Evolutionary conservation across 1,140 invertebrate species (phyloP).

Genomic region (Pinna nobilis): DNA sequence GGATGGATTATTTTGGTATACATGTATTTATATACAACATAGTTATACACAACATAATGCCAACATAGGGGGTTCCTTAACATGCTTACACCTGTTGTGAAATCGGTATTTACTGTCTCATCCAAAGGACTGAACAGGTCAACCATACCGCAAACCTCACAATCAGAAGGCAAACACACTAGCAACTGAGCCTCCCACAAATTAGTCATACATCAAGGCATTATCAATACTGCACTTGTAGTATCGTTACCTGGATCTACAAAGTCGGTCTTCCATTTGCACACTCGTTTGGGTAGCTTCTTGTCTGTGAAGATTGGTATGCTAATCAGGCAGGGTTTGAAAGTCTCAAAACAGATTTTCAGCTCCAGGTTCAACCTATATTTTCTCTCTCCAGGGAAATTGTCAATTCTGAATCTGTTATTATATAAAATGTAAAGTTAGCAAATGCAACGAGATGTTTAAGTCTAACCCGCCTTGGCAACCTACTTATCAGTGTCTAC

Average conservation of each 20-base stretch:
- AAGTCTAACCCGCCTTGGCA: neutral
- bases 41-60: too few relatives aligned
- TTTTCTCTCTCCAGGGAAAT: slow-evolving; percentile 35
- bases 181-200: too few relatives aligned
- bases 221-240: too few relatives aligned
- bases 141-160: too few relatives aligned
- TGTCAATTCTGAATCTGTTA: slow-evolving; percentile 40
- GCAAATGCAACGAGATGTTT: neutral
- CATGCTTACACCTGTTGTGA: too few relatives aligned
- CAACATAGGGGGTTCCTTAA: too few relatives aligned
- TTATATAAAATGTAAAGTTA: neutral
- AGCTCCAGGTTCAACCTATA: slow-evolving; percentile 39
- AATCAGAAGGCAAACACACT: too few relatives aligned
- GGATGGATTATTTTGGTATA: too few relatives aligned
- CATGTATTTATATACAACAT: too few relatives aligned
- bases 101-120: too few relatives aligned
- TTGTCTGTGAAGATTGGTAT: slow-evolving; percentile 36
- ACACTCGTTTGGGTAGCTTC: slow-evolving; percentile 39
- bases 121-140: too few relatives aligned
- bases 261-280: slow-evolving; percentile 37
- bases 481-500: neutral
- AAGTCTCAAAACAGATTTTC: slow-evolving; percentile 40
- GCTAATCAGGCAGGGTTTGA: slow-evolving; percentile 30
- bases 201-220: too few relatives aligned
- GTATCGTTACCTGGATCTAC: slow-evolving; percentile 14